phyloP scores from a whole-genome alignment of 2,113 vertebrate species.

The Oxyura jamaicensis region DNA sequence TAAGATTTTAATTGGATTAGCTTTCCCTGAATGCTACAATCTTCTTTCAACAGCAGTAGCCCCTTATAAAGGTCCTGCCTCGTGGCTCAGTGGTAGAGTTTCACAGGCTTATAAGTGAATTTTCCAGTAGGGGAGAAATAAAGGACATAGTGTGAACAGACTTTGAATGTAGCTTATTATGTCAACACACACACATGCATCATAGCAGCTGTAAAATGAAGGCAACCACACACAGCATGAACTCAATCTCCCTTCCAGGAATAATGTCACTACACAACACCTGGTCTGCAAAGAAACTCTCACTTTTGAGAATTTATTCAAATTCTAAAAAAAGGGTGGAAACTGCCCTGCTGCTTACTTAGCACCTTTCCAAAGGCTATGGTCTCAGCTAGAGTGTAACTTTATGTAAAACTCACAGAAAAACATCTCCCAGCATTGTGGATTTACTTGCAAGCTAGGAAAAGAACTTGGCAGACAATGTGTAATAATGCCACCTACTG shows the following conservation, averaged over 20 bases:
- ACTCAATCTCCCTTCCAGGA: not conserved
- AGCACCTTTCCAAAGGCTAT: not conserved
- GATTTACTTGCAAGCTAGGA: not conserved
- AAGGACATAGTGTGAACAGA: not conserved
- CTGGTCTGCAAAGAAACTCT: not conserved
- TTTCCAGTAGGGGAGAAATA: not conserved
- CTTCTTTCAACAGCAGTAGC: not conserved
- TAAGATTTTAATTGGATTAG: not conserved
- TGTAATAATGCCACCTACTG: not conserved
- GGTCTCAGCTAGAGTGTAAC: not conserved
- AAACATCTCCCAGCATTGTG: not conserved
- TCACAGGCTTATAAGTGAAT: not conserved
- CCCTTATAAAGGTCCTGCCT: not conserved
- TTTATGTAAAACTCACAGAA: accelerated
- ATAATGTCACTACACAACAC: not conserved
- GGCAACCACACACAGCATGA: not conserved
- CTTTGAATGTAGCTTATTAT: not conserved
- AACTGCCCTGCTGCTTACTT: not conserved
- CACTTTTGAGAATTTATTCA: not conserved
- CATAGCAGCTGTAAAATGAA: accelerated
- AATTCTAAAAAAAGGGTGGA: not conserved
- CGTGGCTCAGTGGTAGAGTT: not conserved
- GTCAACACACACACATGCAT: not conserved
- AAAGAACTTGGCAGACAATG: not conserved
- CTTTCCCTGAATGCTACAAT: not conserved